Evolutionary conservation across 2,113 vertebrate species (phyloP), one percentile per base, ranked within the genome.

Genomic region (Arvicanthis niloticus): DNA sequence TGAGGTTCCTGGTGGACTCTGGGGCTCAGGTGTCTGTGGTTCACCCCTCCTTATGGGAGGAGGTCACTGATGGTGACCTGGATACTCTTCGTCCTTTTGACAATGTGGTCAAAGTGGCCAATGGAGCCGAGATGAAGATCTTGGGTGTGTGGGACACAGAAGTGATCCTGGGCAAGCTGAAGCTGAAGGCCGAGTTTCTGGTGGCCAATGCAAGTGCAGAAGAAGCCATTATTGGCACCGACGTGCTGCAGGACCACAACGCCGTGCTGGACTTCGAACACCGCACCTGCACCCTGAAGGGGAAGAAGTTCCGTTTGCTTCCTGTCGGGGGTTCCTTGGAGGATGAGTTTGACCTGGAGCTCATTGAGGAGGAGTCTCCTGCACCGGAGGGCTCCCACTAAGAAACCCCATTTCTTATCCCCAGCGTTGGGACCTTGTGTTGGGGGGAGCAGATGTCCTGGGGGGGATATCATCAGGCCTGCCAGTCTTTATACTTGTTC

Each of bases 1-100:
- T 98, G 93, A 96, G 95, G 68, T 98, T 98, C 96, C 96, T 98
- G 96, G 98, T 98, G 91, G 98, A 98, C 80, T 98, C 98, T 0
- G 98, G 98, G 26, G 98, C 98, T 40, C 98, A 98, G 84, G 98
- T 98, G 15, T 98, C 98, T 0, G 97, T 98, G 96, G 98, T 98
- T n/a, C 97, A 98, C 89, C 98, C 98, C 0, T 84, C 34, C 26
- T 9, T 98, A 93, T 98, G 98, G 98, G 95, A 98, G 92, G 96
- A 98, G 84, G 98, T 97, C 95, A 98, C 98, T 0, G 96, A 98
- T 1, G 98, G 97, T 0, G 97, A 98, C 21, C 24, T 97, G 89
- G 97, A 98, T 12, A 96, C 96, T 22, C 96, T 98, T 76, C 37
- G 53, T 40, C 98, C 98, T 95, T 98, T 98, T 51, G 94, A 97